Conservation (phyloP, 2,797 vertebrate genomes). For the Myiotriccus ornatus region DNA sequence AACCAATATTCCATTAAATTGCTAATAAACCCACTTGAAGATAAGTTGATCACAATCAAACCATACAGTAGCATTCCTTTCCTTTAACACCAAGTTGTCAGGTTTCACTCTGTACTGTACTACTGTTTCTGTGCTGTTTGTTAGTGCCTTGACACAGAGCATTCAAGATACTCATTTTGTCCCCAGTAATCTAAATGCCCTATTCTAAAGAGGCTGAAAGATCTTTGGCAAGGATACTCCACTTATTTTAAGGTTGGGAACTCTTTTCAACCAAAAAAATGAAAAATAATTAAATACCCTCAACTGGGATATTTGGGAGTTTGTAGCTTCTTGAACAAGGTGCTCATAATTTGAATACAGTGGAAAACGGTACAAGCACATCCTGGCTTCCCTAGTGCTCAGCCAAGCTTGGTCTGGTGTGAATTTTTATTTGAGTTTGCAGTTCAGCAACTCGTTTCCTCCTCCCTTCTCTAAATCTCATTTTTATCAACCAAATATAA, state of each 20-base stretch:
- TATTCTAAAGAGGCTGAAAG: slow-evolving; percentile 69
- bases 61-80: slow-evolving; percentile 84
- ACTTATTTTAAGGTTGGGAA: slow-evolving; percentile 69
- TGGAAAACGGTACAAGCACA: background rate
- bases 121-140: slow-evolving; percentile 73
- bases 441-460: background rate
- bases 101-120: slow-evolving; percentile 74
- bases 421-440: slow-evolving; percentile 18
- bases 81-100: slow-evolving; percentile 69
- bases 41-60: slow-evolving; percentile 83
- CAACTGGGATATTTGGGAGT: background rate
- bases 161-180: slow-evolving; percentile 74
- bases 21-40: slow-evolving; percentile 86
- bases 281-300: slow-evolving; percentile 63
- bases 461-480: background rate
- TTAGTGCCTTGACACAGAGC: slow-evolving; percentile 65
- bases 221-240: slow-evolving; percentile 68
- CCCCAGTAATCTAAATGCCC: slow-evolving; percentile 70
- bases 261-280: slow-evolving; percentile 55
- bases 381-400: background rate
- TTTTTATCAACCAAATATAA: slow-evolving; percentile 6
- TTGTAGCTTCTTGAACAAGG: background rate
- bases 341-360: background rate
- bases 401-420: background rate
- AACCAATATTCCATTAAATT: slow-evolving; percentile 90